Evolutionary conservation across 2,113 vertebrate genomes (phyloP).

Genomic region (Marmota monax): DNA sequence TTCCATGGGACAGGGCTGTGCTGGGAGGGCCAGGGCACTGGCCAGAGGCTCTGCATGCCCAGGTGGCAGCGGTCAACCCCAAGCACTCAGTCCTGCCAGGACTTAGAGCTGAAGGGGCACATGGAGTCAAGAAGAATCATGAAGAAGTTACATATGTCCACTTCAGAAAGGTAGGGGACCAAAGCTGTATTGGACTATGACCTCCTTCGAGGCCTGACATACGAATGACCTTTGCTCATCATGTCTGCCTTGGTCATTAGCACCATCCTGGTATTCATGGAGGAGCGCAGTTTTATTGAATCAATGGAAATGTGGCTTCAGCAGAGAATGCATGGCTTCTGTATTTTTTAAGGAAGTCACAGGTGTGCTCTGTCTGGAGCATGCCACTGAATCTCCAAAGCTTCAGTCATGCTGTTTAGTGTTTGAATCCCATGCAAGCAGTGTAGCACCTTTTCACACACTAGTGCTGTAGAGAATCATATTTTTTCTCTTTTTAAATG

Average conservation of each 20-base stretch:
- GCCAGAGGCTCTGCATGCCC: no score
- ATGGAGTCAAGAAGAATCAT: neutral
- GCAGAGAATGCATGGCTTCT: neutral
- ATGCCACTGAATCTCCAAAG: accelerated
- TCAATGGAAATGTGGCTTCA: neutral
- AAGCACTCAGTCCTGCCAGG: neutral
- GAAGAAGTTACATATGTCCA: neutral
- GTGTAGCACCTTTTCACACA: neutral
- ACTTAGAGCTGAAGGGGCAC: no score
- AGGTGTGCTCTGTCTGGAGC: neutral
- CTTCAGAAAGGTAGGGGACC: neutral
- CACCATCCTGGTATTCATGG: accelerated
- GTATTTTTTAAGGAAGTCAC: neutral
- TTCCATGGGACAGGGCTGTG: no score
- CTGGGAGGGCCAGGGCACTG: no score
- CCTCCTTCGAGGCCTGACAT: neutral
- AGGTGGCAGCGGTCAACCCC: neutral
- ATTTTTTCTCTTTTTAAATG: neutral
- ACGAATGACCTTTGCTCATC: accelerated
- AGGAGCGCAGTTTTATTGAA: neutral
- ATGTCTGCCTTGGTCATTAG: accelerated
- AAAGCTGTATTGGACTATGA: neutral
- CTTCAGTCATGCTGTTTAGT: accelerated
- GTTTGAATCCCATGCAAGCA: neutral
- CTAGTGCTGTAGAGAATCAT: neutral